Evolutionary conservation across 2,797 vertebrate genomes (phyloP), one percentile per base, ranked within the genome.

Genomic region (Pantherophis alleghaniensis): DNA sequence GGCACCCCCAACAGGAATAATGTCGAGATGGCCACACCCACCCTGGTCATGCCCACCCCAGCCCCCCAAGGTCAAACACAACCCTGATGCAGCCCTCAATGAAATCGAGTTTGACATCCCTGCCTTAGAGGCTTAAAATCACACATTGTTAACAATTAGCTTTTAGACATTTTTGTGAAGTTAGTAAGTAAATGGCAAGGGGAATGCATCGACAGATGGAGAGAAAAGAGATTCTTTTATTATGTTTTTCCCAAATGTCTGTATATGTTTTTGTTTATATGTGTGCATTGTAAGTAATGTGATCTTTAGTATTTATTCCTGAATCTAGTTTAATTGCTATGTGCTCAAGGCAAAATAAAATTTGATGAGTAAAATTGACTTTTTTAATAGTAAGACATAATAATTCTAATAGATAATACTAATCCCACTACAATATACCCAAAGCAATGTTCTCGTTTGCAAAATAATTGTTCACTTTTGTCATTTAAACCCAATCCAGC

Each of bases 401-500:
- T 59, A 59, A 32, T 28, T 22, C 10, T 60, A 74, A 32, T n/a
- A 88, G 60, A 69, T 91, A 60, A 59, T 60, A 59, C 3, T 53
- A 74, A n/a, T 47, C 28, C 32, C n/a, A 74, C 60, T 37, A 83
- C 24, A 4, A 7, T 0, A 0, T 26, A 0, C 2, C 1, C 3
- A 14, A 83, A 3, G 60, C 32, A 53, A 88, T 79, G 37, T 89
- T 74, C 18, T 4, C 79, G 56, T 1, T 74, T 69, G 94, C 79
- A 86, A 90, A 93, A 90, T 26, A 0, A 74, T 83, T 28, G 88
- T 26, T 55, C 56, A 7, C 51, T 5, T 94, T 89, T 42, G 1
- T 14, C 83, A 1, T 90, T 89, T 95, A 94, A 87, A 59, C 24
- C 69, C 26, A 88, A 32, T 51, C 91, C 55, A 89, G 90, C 57